Evolutionary conservation across 1,140 invertebrate genomes (phyloP), one percentile per base, ranked within the genome.

Genomic region (Euura saliciscinereae): DNA sequence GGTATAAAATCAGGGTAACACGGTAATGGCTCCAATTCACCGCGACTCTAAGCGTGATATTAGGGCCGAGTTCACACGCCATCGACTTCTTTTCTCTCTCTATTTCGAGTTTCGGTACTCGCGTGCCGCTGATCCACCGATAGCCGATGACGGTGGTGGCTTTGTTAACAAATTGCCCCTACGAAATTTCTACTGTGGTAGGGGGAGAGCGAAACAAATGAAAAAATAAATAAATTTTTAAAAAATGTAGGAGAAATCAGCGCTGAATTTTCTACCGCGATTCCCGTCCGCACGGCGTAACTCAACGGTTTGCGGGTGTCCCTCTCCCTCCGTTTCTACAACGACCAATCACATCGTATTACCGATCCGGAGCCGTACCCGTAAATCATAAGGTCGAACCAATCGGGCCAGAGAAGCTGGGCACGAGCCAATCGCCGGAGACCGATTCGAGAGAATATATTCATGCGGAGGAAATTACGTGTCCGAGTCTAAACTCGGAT

Each of bases 401-500:
- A 82, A 81, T 81, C 76, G 78, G 73, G 69, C 11, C 75, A 45
- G 71, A 75, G 76, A 73, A 78, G 79, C 78, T 73, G 42, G 68
- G 73, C 65, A 76, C 69, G 77, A 74, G 78, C 78, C 74, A 79
- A 79, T 80, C 77, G 73, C 75, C 71, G 45, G 64, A 68, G 73
- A 42, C 66, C 68, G 72, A 77, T 69, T 74, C 76, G 74, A 74
- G 77, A 78, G 79, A 80, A 79, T 78, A 75, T 79, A 80, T 83
- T 76, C 77, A 79, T 78, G 77, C 79, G 75, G 79, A 80, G 81
- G 78, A 87, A 87, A 86, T 86, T 86, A 86, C 85, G 80, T 86
- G 85, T 86, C 85, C 79, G 84, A 84, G 80, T 84, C 80, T 85
- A 86, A 85, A 86, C 84, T 86, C 76, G 70, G 8, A 28, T 45